Base-by-base conservation (phyloP, 2,888 invertebrate species). In the Chelonus formosanus region DNA sequence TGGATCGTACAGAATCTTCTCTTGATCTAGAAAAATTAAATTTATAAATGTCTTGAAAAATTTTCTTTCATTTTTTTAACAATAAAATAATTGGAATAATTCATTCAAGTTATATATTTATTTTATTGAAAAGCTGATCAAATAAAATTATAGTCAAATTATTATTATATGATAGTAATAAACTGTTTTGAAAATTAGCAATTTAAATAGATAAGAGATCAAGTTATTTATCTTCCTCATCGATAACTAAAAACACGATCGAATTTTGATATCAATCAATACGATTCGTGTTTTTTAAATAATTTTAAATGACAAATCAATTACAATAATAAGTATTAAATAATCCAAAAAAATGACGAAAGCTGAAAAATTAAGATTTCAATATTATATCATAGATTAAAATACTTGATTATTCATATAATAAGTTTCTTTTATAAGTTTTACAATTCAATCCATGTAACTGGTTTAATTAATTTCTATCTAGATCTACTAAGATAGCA, bases 1-100 rank as follows among this genome's bases (percentile, higher is more conserved):
- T 84, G 20, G 84, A 84, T 72, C 84, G 78, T 54, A 81, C 83
- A n/a, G 84, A 84, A 43, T 83, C 83, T 10, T 83, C 79, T 75
- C 83, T 78, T 67, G 84, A 84, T 75, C 84, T 84, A 73, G 65
- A 80, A 73, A 32, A 34, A 44, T 47, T 5, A 59, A 20, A 55
- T 20, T 58, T 4, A 45, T 35, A 54, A 5, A 20, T 20, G 20
- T 20, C 20, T 20, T 20, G 20, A 20, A 20, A 20, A 45, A n/a
- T 52, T 10, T 43, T 8, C 7, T 31, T 58, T 59, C 32, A 4
- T 6, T 58, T 40, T 48, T 31, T 34, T 58, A 8, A 8, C 44
- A 58, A n/a, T 34, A 20, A 3, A 48, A 20, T 43, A 71, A 71
- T 72, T 74, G 72, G 69, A 71, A 71, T 74, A 40, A 40, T 20